Conservation (phyloP, 2,888 invertebrate genomes). For the Brachynemurus nebulosus region DNA sequence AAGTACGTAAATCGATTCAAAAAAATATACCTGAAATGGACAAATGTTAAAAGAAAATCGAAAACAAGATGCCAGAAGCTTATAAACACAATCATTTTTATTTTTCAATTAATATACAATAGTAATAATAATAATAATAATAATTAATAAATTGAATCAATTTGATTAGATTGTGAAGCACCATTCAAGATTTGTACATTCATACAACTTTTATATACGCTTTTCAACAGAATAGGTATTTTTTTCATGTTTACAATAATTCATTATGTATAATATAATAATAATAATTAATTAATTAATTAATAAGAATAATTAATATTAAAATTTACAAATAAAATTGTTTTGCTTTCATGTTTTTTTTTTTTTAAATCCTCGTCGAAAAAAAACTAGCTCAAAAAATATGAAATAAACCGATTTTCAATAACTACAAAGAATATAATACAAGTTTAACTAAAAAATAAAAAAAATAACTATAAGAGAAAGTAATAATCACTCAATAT, state of each 20-base stretch:
- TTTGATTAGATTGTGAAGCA: conserved; percentile 9
- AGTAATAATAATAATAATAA: conserved; percentile 4
- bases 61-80: background rate
- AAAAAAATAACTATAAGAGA: too few species aligned
- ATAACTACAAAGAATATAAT: too few species aligned
- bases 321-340: background rate
- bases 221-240: conserved; percentile 1
- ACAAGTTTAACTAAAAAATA: too few species aligned
- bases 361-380: too few species aligned
- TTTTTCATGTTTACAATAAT: conserved; percentile 5
- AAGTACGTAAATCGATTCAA: too few species aligned
- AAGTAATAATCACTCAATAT: too few species aligned
- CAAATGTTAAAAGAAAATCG: too few species aligned
- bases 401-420: too few species aligned
- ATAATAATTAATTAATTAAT: background rate
- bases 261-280: too few species aligned
- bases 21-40: too few species aligned
- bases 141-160: conserved; percentile 3
- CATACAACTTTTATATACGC: conserved; percentile 3
- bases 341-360: background rate
- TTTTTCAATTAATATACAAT: conserved; percentile 2
- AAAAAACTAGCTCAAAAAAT: too few species aligned
- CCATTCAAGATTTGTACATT: conserved; percentile 9
- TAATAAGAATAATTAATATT: background rate
- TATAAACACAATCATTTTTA: conserved; percentile 1